phyloP scores from a whole-genome alignment of 2,113 vertebrate genomes.

The Pachyramphus minor region DNA sequence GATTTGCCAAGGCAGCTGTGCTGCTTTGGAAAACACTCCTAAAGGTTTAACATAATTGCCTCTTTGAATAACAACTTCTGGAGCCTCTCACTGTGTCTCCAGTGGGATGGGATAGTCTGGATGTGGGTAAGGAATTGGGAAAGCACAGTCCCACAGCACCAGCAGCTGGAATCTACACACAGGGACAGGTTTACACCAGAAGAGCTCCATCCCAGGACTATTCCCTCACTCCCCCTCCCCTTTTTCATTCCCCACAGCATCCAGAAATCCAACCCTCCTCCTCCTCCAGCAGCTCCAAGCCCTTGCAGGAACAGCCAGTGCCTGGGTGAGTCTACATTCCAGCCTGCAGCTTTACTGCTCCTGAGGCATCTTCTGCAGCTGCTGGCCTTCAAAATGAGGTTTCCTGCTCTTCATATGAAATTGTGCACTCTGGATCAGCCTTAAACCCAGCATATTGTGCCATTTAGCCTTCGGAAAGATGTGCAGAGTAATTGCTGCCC shows the following conservation, averaged over 20 bases:
- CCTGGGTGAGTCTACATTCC: neutral
- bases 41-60: neutral
- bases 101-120: neutral
- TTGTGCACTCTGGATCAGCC: neutral
- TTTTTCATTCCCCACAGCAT: neutral
- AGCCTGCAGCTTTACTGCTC: neutral
- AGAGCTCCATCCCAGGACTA: neutral
- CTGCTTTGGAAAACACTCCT: neutral
- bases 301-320: neutral
- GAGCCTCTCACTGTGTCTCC: neutral
- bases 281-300: neutral
- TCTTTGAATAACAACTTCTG: neutral
- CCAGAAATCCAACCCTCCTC: neutral
- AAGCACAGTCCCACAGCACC: neutral
- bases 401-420: neutral
- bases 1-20: neutral
- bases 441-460: neutral
- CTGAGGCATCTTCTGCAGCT: neutral
- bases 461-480: neutral
- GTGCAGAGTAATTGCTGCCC: constrained; percentile 7
- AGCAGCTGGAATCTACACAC: too few species aligned
- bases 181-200: neutral
- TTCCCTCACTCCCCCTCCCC: neutral
- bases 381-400: neutral
- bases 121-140: neutral